Evolutionary conservation across 1,140 invertebrate species (phyloP).

Genomic region (Bombus superbus): DNA sequence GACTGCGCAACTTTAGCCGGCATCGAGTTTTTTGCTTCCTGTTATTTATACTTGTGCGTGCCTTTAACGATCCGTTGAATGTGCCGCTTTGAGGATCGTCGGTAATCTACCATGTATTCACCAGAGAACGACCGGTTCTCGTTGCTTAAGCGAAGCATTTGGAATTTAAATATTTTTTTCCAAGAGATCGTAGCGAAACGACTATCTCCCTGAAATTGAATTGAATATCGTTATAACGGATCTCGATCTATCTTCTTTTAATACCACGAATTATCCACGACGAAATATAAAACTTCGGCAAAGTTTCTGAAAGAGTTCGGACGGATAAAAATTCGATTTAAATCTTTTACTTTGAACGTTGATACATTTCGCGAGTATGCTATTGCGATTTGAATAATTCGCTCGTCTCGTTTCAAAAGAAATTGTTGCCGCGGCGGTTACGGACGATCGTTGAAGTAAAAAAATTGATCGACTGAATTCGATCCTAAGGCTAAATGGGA

Average conservation of each 20-base stretch:
- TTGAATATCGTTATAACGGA: background rate
- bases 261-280: background rate
- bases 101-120: background rate
- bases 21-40: constrained; percentile 25
- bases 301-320: background rate
- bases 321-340: background rate
- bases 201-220: no score
- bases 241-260: background rate
- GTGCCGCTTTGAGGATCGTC: background rate
- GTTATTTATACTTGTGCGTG: background rate
- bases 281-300: background rate
- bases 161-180: no score
- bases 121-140: background rate
- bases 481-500: background rate
- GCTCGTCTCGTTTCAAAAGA: background rate
- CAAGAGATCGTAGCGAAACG: no score
- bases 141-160: background rate
- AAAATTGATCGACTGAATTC: constrained; percentile 21
- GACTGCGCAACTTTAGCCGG: constrained; percentile 3
- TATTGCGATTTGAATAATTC: constrained; percentile 5
- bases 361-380: background rate
- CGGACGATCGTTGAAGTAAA: background rate
- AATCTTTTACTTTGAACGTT: background rate
- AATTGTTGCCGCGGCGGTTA: background rate
- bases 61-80: constrained; percentile 10